Base-by-base conservation (phyloP, 2,113 vertebrate species). In the Silurus asotus region DNA sequence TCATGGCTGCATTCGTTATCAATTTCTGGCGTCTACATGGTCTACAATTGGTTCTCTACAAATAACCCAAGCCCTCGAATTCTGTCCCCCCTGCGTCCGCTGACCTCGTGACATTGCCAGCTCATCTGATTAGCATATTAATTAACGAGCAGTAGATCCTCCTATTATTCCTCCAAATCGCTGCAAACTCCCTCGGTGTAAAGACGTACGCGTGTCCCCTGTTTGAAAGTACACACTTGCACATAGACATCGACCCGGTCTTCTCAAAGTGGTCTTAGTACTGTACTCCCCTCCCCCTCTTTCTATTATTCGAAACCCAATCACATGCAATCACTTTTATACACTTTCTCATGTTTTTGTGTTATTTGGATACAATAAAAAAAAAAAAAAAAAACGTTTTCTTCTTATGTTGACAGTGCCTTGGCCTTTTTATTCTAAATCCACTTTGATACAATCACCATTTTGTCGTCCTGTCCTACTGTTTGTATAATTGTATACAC, bases 321-420 rank as follows among this genome's bases (percentile, higher is more conserved):
- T 84, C 58, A 86, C 69, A 86, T 56, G 70, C 86, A 87, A 91
- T 87, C n/a, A 72, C 23, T 92, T 93, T 93, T 93, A 92, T 72
- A 83, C 65, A 70, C 55, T 81, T 83, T 87, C 88, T 83, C 83
- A 67, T 61, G 37, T 37, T 37, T 79, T 77, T 23, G 48, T 82
- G 51, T 25, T 83, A 45, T 85, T 88, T 85, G 56, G 72, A 82
- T 86, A 82, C 75, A 53, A 77, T 80, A n/a, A n/a, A n/a, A n/a
- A n/a, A n/a, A n/a, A 48, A 3, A 55, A 19, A 28, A n/a, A 49
- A 58, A 58, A 4, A 8, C 23, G 23, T n/a, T 77, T 89, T 86
- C 82, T 91, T 81, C n/a, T 85, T 90, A 79, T 67, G 83, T 93
- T 93, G 92, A 93, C 89, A 93, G 94, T 95, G 94, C 94, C 94